A percentile compares a stretch with the other conserved stretches of the same genome.
phyloP scores from a whole-genome alignment of 2,113 vertebrate species.

The Pavo muticus region DNA sequence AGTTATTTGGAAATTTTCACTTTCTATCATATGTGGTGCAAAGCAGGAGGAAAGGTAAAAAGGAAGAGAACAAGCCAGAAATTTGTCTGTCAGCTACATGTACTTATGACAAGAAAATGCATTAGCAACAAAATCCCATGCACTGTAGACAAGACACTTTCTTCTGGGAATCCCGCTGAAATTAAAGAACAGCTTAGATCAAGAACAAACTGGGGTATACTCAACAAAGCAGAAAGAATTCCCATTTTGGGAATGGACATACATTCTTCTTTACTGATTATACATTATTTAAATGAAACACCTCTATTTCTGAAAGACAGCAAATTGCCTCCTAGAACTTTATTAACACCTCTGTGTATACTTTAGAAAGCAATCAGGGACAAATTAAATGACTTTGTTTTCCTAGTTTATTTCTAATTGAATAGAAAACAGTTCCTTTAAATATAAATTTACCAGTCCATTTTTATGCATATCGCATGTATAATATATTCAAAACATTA shows the following conservation, averaged over 20 bases:
- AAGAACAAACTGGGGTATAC: not conserved
- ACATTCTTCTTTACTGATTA: not conserved
- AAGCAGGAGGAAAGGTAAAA: not conserved
- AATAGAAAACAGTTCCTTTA: not conserved
- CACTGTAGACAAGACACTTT: not conserved
- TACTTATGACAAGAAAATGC: not conserved
- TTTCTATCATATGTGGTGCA: not conserved
- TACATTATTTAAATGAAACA: not conserved
- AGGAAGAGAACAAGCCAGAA: not conserved
- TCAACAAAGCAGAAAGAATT: not conserved
- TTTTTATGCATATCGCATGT: slow-evolving; percentile 4
- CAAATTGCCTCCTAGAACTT: not conserved
- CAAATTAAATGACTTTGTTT: not conserved
- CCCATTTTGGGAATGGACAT: not conserved
- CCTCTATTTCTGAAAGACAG: not conserved
- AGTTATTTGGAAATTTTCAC: not conserved
- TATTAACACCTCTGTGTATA: not conserved
- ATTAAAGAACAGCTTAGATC: not conserved
- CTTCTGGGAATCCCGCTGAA: not conserved
- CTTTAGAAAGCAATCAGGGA: slow-evolving; percentile 10
- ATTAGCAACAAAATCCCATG: fast-evolving
- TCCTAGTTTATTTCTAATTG: slow-evolving; percentile 1
- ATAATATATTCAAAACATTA: not conserved
- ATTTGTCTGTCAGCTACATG: not conserved
- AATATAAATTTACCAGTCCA: not conserved